Conservation (phyloP, 2,797 vertebrate species). For the Trichosurus vulpecula region DNA sequence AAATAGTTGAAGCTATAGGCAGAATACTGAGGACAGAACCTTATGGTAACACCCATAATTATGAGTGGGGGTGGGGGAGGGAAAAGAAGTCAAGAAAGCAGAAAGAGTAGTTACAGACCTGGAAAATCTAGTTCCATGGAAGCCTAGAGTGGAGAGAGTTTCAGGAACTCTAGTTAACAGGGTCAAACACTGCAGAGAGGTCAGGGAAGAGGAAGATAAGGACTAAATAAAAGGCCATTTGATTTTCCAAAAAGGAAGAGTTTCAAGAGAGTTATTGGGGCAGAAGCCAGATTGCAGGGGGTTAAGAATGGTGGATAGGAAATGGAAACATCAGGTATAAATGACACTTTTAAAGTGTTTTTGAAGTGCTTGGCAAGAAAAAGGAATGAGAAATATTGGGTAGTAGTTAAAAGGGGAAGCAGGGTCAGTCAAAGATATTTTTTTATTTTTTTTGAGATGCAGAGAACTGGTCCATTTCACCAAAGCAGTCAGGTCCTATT, state of each 20-base stretch:
- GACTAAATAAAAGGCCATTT: background rate
- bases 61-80: background rate
- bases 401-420: background rate
- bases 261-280: conserved; percentile 20
- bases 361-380: conserved; percentile 11
- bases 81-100: background rate
- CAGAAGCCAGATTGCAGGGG: conserved; percentile 25
- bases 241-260: conserved; percentile 11
- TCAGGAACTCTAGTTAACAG: background rate
- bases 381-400: conserved; percentile 8
- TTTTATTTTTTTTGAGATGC: background rate
- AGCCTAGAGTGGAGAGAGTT: background rate
- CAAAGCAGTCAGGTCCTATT: background rate
- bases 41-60: background rate
- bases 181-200: background rate
- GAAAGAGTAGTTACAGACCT: background rate
- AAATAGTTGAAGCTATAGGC: background rate
- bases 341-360: background rate
- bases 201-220: background rate
- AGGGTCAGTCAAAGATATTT: conserved; percentile 19
- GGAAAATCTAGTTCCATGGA: background rate
- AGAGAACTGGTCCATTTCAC: background rate
- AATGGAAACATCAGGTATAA: conserved; percentile 26
- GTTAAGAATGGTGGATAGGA: background rate
- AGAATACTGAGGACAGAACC: background rate